Conservation (phyloP, 1,140 invertebrate genomes). For the Drosophila subpulchrella region DNA sequence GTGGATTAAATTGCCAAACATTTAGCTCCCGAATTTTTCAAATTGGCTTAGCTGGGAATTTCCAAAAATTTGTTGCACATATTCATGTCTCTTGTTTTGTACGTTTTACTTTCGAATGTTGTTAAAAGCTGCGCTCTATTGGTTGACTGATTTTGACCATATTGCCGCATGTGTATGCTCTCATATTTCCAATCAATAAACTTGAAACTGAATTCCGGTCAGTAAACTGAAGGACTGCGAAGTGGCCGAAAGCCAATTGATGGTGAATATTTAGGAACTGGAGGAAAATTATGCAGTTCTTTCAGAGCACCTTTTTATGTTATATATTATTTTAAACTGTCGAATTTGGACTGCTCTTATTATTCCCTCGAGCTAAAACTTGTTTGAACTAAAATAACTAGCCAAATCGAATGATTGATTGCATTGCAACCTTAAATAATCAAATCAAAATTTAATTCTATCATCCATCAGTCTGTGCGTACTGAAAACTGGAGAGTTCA, state of each 20-base stretch:
- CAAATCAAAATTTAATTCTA: too few species aligned
- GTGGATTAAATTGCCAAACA: not conserved
- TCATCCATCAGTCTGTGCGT: not conserved
- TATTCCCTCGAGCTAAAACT: too few species aligned
- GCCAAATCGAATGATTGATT: too few species aligned
- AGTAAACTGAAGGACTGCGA: not conserved
- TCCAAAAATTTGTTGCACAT: not conserved
- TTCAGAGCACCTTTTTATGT: not conserved
- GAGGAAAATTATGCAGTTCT: not conserved
- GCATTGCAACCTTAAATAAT: not conserved
- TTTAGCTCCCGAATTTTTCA: not conserved
- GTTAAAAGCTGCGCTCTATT: not conserved
- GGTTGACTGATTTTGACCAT: slow-evolving; percentile 2
- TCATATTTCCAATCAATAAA: slow-evolving; percentile 14
- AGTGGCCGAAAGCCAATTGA: slow-evolving; percentile 7
- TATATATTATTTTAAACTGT: too few species aligned
- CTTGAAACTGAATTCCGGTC: slow-evolving; percentile 8
- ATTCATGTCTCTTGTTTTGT: not conserved
- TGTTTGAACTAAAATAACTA: too few species aligned
- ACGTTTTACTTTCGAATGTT: not conserved
- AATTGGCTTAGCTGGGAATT: not conserved
- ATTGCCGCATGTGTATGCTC: not conserved
- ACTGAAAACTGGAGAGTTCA: not conserved
- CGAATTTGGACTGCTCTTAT: too few species aligned
- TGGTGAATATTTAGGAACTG: slow-evolving; percentile 4